A percentile compares a stretch with the other conserved stretches of the same genome.
Conservation (phyloP, 2,113 vertebrate genomes). For the Chaetodon auriga region DNA sequence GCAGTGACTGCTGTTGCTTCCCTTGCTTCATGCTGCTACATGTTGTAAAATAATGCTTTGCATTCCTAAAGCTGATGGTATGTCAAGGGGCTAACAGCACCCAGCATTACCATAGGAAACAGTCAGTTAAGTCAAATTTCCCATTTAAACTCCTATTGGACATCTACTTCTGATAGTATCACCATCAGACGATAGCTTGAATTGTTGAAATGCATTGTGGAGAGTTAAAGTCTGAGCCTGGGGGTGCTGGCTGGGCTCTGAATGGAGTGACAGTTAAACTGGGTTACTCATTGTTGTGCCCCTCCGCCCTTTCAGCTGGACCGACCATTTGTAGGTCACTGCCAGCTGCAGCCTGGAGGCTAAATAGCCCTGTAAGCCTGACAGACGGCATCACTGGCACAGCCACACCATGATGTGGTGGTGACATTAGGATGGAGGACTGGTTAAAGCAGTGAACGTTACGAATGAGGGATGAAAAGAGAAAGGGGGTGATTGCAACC, state of each 20-base stretch:
- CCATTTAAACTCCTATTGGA: not conserved
- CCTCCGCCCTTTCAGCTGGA: constrained; percentile 43
- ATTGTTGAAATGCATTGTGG: not conserved
- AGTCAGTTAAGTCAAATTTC: not conserved
- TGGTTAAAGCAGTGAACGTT: not conserved
- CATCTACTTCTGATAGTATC: not conserved
- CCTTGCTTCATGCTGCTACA: constrained; percentile 57
- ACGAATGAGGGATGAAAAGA: not conserved
- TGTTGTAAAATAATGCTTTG: constrained; percentile 38
- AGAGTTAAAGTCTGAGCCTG: not conserved
- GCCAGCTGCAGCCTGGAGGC: constrained; percentile 56
- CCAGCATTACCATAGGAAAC: not conserved
- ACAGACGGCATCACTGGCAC: constrained; percentile 34
- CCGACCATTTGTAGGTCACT: constrained; percentile 64
- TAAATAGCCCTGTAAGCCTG: constrained; percentile 36
- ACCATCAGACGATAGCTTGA: not conserved
- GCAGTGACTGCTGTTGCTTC: not conserved
- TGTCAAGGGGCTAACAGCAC: not conserved
- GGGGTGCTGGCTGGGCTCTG: not conserved
- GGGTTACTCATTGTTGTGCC: constrained; percentile 46
- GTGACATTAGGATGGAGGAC: not conserved
- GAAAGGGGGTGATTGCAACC: not conserved
- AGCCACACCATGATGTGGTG: not conserved
- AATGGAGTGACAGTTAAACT: constrained; percentile 35
- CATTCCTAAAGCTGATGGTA: constrained; percentile 57